These are phyloP conservation scores for Euplagia quadripunctaria DNA, from an alignment of 2,888 invertebrate genomes.

Conservation along the genomic window DNA sequence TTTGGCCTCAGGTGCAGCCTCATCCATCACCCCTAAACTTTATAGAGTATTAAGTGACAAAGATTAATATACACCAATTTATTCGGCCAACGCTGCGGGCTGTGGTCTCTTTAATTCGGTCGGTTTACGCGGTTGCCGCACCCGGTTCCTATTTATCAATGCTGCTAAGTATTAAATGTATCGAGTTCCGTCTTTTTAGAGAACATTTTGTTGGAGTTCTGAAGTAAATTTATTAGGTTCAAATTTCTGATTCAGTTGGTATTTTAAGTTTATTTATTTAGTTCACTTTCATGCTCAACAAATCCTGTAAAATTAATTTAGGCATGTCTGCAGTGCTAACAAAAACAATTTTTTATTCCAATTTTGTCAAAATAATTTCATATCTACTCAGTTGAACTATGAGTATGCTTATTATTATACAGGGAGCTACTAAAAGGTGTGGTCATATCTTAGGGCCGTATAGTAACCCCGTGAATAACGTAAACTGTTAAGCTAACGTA, in stretches of 20 bases:
- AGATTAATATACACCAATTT: conserved; percentile 77
- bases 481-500: no score
- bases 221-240: conserved; percentile 29
- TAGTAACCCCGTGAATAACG: no score
- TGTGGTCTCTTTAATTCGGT: conserved; percentile 50
- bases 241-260: background rate
- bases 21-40: conserved; percentile 72
- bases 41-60: conserved; percentile 77
- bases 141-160: conserved; percentile 50
- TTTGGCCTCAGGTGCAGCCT: conserved; percentile 53
- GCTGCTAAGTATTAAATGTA: conserved; percentile 48
- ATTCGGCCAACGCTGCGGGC: conserved; percentile 54
- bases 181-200: conserved; percentile 49
- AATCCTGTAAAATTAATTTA: no score
- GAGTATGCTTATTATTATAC: no score
- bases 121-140: conserved; percentile 46
- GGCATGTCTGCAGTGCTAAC: no score
- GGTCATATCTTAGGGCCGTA: no score
- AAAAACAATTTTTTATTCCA: no score
- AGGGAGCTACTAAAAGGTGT: no score
- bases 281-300: no score
- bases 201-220: conserved; percentile 42
- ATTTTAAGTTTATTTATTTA: background rate
- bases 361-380: no score
- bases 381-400: no score